Evolutionary conservation across 1,140 invertebrate genomes (phyloP), one percentile per base, ranked within the genome.

Genomic region (Ceratitis capitata): DNA sequence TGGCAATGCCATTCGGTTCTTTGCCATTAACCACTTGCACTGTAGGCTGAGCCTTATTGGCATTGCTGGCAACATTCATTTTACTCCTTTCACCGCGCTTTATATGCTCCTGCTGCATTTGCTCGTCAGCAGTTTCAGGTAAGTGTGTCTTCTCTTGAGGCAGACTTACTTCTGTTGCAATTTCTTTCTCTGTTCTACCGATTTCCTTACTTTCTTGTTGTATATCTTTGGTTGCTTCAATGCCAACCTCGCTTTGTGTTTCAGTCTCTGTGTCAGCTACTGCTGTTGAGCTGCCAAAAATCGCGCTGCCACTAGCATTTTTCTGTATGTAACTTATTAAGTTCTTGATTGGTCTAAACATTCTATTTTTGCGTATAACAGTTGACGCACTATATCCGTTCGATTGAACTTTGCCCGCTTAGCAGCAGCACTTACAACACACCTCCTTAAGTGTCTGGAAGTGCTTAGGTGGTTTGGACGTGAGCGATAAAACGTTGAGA

Each of bases 291-390:
- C 82, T 87, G 69, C 91, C 89, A 85, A 92, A 92, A 87, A 92
- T 88, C 19, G 87, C 88, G 10, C 88, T 88, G 58, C 88, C 87
- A 87, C 86, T 92, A 47, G 90, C 91, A 92, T 91, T 92, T 87
- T 92, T 92, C 87, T 92, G 91, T 87, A 92, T 91, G 84, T 90
- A 91, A 69, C 89, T 92, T 64, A 92, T 89, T 56, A 92, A 90
- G 64, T 91, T 91, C 84, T 92, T 92, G 42, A 92, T 89, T 78
- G 91, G 91, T 88, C 85, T 89, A 86, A 92, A 90, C 91, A 92
- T 92, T 86, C 69, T 86, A 64, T 45, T 5, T 78, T 6, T 19
- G 39, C 32, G n/a, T 23, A 26, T 47, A 39, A 35, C 23, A 3
- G 14, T 39, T 39, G 29, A 32, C 64, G 32, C 5, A 69, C 35